A percentile compares a stretch with the other conserved stretches of the same genome.
These are phyloP conservation scores for Pygmarrhopalites habei DNA, from an alignment of 1,140 invertebrate genomes.

Conservation along the genomic window DNA sequence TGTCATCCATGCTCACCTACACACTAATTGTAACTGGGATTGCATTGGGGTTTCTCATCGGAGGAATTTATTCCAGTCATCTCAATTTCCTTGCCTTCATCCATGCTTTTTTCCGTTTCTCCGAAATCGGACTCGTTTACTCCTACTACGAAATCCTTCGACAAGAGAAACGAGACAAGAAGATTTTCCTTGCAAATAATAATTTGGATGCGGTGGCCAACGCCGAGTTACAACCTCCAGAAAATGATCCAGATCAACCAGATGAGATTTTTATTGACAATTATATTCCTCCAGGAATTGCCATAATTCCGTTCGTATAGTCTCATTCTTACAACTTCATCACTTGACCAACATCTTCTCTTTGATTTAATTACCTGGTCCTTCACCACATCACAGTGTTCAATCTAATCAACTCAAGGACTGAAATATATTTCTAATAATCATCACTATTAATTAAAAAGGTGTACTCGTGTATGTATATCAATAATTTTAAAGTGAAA, in stretches of 20 bases:
- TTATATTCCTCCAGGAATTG: too few species aligned
- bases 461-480: too few species aligned
- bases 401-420: too few species aligned
- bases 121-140: not conserved
- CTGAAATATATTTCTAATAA: too few species aligned
- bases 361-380: too few species aligned
- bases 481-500: too few species aligned
- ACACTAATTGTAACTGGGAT: not conserved
- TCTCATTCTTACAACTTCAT: too few species aligned
- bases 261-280: too few species aligned
- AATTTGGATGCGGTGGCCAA: not conserved
- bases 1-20: not conserved
- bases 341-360: too few species aligned
- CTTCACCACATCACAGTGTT: too few species aligned
- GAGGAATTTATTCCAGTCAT: not conserved
- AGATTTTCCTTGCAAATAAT: not conserved
- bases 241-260: not conserved
- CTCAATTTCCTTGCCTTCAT: not conserved
- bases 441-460: too few species aligned
- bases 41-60: conserved; percentile 1
- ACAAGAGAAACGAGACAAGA: not conserved
- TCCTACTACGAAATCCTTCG: not conserved
- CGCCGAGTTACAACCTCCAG: not conserved
- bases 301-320: too few species aligned
- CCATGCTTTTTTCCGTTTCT: not conserved